Evolutionary conservation across 2,113 vertebrate genomes (phyloP), one percentile per base, ranked within the genome.

Genomic region (Spheniscus mendiculus): DNA sequence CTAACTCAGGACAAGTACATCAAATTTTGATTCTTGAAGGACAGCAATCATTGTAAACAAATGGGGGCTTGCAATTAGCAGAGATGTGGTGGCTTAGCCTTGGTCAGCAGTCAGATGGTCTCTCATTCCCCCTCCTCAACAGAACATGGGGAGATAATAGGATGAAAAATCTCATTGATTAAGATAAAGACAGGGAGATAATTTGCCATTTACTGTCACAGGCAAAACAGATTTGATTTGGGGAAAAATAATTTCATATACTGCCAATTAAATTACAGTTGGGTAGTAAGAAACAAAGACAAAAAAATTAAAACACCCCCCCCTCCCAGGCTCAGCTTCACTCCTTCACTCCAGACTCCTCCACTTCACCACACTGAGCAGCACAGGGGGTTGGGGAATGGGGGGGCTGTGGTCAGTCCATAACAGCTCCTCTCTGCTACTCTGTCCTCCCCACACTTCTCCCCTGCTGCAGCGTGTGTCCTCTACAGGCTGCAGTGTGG

Each of bases 351-450:
- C 65, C 58, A 74, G 9, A 7, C 20, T 44, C 32, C 20, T 88
- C 34, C 30, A 40, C 11, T 19, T 69, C 36, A 23, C 23, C 0
- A 0, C 29, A 32, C 10, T 13, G 25, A 77, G 17, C 49, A 70
- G 23, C 25, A 27, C 27, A 29, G 14, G 1, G 3, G 7, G 7
- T 3, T 15, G 10, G 18, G 34, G 22, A 62, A 49, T 0, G 4
- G 7, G 5, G 5, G 4, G 10, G 4, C 18, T 81, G 32, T 2
- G 3, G 5, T 49, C n/a, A 34, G 42, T 34, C 55, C 15, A 7
- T 38, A 56, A 21, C 19, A 38, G 27, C 12, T 77, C 29, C 36
- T 76, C 29, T 53, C 45, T 32, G 21, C 23, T 59, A 8, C 18
- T 42, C 34, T 16, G 34, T 56, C 5, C 14, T 18, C 27, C 22